Base-by-base conservation (phyloP, 2,113 vertebrate species). In the Zootoca vivipara region DNA sequence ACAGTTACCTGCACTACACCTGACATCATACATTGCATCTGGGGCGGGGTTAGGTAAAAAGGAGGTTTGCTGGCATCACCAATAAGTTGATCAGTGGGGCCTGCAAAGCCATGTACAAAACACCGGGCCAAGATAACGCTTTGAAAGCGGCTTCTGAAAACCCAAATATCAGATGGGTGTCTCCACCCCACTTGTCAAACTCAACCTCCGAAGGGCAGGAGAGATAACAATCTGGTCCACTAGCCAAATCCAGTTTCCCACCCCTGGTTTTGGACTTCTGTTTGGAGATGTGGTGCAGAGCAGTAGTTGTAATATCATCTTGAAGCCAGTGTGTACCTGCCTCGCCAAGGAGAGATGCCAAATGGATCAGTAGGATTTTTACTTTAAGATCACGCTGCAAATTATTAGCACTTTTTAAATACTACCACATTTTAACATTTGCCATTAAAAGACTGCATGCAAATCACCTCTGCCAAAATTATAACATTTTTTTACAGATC, bases 401-500 rank as follows among this genome's bases (percentile, higher is more conserved):
- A 73, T 28, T 18, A 30, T 70, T 82, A 46, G n/a, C 24, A 35
- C 16, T 65, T 85, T 62, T 64, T 18, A 52, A n/a, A 8, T 65
- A 64, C 42, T 84, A 28, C 18, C 40, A n/a, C 42, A 72, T 72
- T 80, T 80, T 70, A 80, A 80, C 67, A 33, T 35, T 86, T 70
- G 3, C 24, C n/a, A 58, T 70, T 81, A 72, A 87, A 80, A 30
- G 33, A 75, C 56, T 77, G 33, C 15, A 56, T 83, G 58, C 30
- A 28, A 0, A 42, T 8, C 9, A 1, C 52, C 1, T 78, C 83
- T 0, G 0, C 89, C 91, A 65, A 90, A 85, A 62, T 91, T 94
- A 90, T 87, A 42, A 65, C 42, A 38, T 91, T 65, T 90, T 89
- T 70, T 64, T 95, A 30, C 92, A 99, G 99, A 99, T 94, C 94